Conservation (phyloP, 2,888 invertebrate genomes). For the Phyllotreta cruciferae region DNA sequence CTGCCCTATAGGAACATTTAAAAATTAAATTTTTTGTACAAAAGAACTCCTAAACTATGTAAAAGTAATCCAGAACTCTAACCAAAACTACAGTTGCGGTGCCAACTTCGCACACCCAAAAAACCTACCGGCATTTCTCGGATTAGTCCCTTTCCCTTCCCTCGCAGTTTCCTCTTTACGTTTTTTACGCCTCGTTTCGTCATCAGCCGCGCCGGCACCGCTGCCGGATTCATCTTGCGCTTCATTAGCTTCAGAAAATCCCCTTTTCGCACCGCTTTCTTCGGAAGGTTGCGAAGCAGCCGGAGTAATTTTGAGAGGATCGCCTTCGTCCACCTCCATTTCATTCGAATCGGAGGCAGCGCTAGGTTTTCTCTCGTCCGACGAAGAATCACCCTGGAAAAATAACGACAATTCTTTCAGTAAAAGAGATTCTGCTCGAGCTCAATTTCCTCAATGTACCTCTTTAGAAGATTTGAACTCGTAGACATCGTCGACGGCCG, state of each 20-base stretch:
- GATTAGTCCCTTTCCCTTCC: conserved; percentile 71
- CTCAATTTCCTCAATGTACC: too few species aligned
- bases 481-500: conserved; percentile 63
- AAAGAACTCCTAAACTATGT: too few species aligned
- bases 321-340: conserved; percentile 52
- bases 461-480: conserved; percentile 68
- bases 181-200: conserved; percentile 76
- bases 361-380: conserved; percentile 30
- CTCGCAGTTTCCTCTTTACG: conserved; percentile 76
- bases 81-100: too few species aligned
- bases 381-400: conserved; percentile 23
- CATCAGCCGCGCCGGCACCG: conserved; percentile 72
- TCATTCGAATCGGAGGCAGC: conserved; percentile 31
- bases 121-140: conserved; percentile 64
- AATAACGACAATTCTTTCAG: background rate
- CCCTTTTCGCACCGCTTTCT: conserved; percentile 53
- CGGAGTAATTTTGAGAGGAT: conserved; percentile 42
- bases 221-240: conserved; percentile 49
- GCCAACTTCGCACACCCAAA: too few species aligned
- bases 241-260: conserved; percentile 65
- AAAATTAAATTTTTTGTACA: too few species aligned
- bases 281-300: conserved; percentile 47
- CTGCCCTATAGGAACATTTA: conserved; percentile 52
- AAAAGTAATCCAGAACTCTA: too few species aligned
- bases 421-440: too few species aligned